Evolutionary conservation across 2,113 vertebrate genomes (phyloP).

Genomic region (Muscicapa adusta): DNA sequence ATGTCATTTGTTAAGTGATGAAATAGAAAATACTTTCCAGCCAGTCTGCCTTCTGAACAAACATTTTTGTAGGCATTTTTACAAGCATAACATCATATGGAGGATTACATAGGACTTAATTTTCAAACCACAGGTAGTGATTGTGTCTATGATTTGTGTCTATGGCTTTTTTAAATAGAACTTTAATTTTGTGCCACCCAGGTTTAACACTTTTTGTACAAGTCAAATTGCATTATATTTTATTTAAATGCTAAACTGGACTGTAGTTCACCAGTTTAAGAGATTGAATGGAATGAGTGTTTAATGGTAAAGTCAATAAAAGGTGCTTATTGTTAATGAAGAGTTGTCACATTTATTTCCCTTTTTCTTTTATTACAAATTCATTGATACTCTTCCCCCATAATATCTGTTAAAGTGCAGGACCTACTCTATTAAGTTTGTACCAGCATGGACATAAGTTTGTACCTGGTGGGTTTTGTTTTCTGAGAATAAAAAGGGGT

Average conservation of each 20-base stretch:
- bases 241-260: not conserved
- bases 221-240: not conserved
- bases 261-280: not conserved
- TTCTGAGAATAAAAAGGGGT: not conserved
- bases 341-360: slow-evolving; percentile 1
- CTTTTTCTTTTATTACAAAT: not conserved
- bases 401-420: not conserved
- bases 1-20: not conserved
- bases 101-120: not conserved
- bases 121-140: not conserved
- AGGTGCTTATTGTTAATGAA: not conserved
- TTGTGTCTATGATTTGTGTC: not conserved
- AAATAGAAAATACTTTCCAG: not conserved
- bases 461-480: not conserved
- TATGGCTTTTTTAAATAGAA: not conserved
- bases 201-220: not conserved
- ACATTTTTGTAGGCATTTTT: slow-evolving; percentile 14
- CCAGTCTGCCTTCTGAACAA: slow-evolving; percentile 7
- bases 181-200: not conserved
- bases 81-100: not conserved
- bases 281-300: not conserved
- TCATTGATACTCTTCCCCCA: not conserved
- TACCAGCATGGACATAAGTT: not conserved
- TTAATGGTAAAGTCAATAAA: slow-evolving; percentile 38
- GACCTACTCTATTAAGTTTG: not conserved